Base-by-base conservation (phyloP, 2,113 vertebrate species). In the Onychostoma macrolepis region DNA sequence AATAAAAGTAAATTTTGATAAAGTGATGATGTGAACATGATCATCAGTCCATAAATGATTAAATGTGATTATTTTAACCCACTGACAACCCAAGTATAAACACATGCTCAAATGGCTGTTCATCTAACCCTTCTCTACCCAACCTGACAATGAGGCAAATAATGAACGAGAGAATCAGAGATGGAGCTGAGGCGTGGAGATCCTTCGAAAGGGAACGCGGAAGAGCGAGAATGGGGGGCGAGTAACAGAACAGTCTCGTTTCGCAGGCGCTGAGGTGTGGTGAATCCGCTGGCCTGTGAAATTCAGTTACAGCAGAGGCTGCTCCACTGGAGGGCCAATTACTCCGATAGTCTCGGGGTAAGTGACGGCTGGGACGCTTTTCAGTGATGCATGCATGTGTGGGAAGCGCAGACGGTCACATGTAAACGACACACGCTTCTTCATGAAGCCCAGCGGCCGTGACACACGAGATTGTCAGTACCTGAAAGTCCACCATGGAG, bases 401-500 rank as follows among this genome's bases (percentile, higher is more conserved):
- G 75, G 88, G 84, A 90, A 88, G 61, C 77, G 84, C 7, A 81
- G 79, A 41, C 36, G 17, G 17, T 83, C 41, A 74, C 71, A 86
- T 36, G 12, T 24, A 56, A 38, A 38, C 1, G 9, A 38, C 33
- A 10, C 21, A 67, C 7, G 38, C 19, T 87, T 24, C 72, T 43
- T 65, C 63, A 86, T 11, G 12, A n/a, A 76, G 41, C 72, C 41
- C 72, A 8, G 41, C 11, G 12, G 72, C 24, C 6, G 11, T 76
- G n/a, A 26, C n/a, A 61, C 17, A 17, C 50, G 2, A 24, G 10
- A 1, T 6, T 24, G 15, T 26, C 12, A 4, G 17, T 93, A 97
- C 97, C 92, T 97, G 97, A 83, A 97, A 97, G 83, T 97, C 97
- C 85, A 96, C 94, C 92, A 96, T 96, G 87, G 96, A 96, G 26